phyloP scores from a whole-genome alignment of 1,140 invertebrate species.

The Coelopa frigida region DNA sequence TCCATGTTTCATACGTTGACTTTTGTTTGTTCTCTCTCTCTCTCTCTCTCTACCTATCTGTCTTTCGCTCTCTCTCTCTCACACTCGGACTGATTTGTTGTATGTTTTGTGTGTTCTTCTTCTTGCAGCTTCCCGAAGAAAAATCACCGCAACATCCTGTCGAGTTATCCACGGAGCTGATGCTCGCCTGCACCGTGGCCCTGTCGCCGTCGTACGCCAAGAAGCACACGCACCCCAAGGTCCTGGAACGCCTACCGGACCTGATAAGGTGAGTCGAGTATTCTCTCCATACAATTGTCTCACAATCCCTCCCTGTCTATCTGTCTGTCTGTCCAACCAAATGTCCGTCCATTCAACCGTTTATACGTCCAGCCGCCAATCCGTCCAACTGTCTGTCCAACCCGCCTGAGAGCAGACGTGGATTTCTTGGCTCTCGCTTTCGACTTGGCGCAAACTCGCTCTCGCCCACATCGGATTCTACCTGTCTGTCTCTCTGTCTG shows the following conservation, averaged over 20 bases:
- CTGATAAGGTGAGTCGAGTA: constrained; percentile 42
- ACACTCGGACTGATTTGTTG: neutral
- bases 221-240: constrained; percentile 42
- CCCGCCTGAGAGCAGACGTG: no score
- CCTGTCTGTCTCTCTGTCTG: no score
- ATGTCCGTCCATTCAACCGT: no score
- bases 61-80: neutral
- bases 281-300: no score
- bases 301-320: no score
- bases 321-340: no score
- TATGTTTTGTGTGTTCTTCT: constrained; percentile 10
- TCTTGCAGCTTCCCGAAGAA: constrained; percentile 41
- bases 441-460: no score
- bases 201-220: constrained; percentile 39
- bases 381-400: no score
- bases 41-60: neutral
- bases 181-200: constrained; percentile 43
- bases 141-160: constrained; percentile 44
- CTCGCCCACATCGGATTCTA: no score
- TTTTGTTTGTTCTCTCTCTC: neutral
- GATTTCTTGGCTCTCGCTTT: no score
- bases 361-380: no score
- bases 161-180: constrained; percentile 44
- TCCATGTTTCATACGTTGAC: no score
- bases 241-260: constrained; percentile 44